Evolutionary conservation across 2,888 invertebrate species (phyloP), one percentile per base, ranked within the genome.

Genomic region (Syritta pipiens): DNA sequence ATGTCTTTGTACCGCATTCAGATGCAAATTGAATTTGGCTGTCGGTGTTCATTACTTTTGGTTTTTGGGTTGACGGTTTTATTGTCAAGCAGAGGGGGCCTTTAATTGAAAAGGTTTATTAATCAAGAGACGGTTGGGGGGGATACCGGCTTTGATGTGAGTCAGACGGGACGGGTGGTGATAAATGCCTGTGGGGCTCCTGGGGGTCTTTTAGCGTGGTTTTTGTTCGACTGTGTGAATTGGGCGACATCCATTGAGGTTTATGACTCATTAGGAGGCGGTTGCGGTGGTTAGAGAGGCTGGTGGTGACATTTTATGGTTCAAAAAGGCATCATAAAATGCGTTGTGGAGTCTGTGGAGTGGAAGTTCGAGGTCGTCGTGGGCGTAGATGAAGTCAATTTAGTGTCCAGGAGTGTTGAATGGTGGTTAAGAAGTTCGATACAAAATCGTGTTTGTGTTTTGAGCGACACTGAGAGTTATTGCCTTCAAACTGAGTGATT

Each of bases 11-110:
- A 40, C 59, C 19, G 30, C 55, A 62, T 68, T 79, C 49, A 74
- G 60, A 79, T 79, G 79, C 44, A 74, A 74, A 79, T 79, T 55
- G 55, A 53, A 48, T 24, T 26, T 30, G 62, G 6, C 4, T 42
- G 28, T 48, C 19, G 63, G 37, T 7, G 40, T 62, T 65, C 53
- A 46, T 48, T 46, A 28, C 26, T 10, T 22, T 17, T 17, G 35
- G 53, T 10, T 10, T n/a, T n/a, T n/a, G 17, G 6, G 48, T 55
- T 69, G 77, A 77, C 60, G 67, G 74, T 57, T 68, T 60, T 74
- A 55, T 63, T 28, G 49, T 32, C 12, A 22, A 19, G 9, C 14
- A 26, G 24, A 19, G 51, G 7, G 46, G 28, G 57, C 24, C 10
- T 59, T 71, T 59, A 65, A 65, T 71, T 77, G 57, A 57, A 76